Evolutionary conservation across 2,797 vertebrate species (phyloP), one percentile per base, ranked within the genome.

Genomic region (Thalassophryne amazonica): DNA sequence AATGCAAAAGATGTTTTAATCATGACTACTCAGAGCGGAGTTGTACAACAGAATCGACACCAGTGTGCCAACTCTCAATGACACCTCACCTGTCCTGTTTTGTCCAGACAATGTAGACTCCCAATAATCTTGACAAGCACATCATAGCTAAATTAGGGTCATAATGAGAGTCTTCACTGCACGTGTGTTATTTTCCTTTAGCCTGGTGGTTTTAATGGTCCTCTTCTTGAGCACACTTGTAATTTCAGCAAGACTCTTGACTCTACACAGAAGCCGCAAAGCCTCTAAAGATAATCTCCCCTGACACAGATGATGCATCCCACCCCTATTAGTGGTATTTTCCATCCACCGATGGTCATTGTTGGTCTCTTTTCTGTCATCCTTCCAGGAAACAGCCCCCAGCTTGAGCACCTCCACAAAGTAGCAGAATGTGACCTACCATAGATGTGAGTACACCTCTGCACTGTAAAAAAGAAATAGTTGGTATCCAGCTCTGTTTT

Each of bases 211-310:
- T 45, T 28, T 46, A 7, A 46, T 27, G 16, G 5, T 30, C 10
- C 14, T 46, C 41, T 21, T 39, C 18, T 61, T 29, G 27, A 28
- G 38, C 22, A 33, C 13, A 16, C 35, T 35, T 56, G 46, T 43
- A 22, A 49, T 36, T 39, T 19, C 18, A 43, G 31, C 43, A 39
- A 48, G 8, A 23, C 25, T 23, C 22, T 17, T 14, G 20, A 31
- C 30, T 47, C 16, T 52, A 24, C 28, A 13, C 28, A 34, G 24
- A 19, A n/a, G 21, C 21, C 48, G 13, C 35, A 33, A 23, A 51
- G 34, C 19, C 9, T 39, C 10, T 42, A 22, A 18, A 7, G 13
- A 27, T 12, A 7, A 6, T 19, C 23, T 33, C 14, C 14, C 31
- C 12, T 17, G 0, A 38, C 51, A 36, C 17, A 36, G 20, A 17